phyloP scores from a whole-genome alignment of 1,140 invertebrate species.

The Elymnias hypermnestra region DNA sequence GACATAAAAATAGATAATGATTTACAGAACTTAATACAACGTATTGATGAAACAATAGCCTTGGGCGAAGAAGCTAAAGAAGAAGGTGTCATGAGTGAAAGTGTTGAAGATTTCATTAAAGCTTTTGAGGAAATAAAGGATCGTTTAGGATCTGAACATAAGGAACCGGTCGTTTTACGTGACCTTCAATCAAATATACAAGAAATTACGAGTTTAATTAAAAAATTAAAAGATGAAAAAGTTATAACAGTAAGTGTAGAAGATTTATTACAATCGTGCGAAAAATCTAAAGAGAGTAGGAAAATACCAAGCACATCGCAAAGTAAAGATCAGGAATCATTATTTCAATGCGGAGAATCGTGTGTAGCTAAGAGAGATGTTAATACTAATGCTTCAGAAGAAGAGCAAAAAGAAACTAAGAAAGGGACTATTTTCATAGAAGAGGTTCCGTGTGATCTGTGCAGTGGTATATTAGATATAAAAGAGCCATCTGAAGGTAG shows the following conservation, averaged over 20 bases:
- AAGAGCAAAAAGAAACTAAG: not conserved
- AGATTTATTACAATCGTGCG: not conserved
- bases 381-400: not conserved
- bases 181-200: conserved; percentile 15
- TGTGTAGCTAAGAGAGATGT: not conserved
- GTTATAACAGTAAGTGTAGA: conserved; percentile 10
- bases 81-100: conserved; percentile 18
- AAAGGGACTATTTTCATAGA: not conserved
- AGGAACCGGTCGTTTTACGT: conserved; percentile 8
- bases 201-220: conserved; percentile 9
- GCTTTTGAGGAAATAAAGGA: conserved; percentile 23
- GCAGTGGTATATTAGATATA: conserved; percentile 9
- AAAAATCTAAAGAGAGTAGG: not conserved
- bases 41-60: conserved; percentile 29
- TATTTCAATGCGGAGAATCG: not conserved
- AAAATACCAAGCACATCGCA: not conserved
- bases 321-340: not conserved
- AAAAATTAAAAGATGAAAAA: conserved; percentile 13
- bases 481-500: conserved; percentile 4
- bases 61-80: conserved; percentile 26
- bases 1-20: conserved; percentile 9
- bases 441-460: conserved; percentile 12
- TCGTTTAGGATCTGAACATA: not conserved
- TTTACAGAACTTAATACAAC: conserved; percentile 21
- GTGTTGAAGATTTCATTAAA: conserved; percentile 30